Evolutionary conservation across 2,113 vertebrate genomes (phyloP).

Genomic region (Athene noctua): DNA sequence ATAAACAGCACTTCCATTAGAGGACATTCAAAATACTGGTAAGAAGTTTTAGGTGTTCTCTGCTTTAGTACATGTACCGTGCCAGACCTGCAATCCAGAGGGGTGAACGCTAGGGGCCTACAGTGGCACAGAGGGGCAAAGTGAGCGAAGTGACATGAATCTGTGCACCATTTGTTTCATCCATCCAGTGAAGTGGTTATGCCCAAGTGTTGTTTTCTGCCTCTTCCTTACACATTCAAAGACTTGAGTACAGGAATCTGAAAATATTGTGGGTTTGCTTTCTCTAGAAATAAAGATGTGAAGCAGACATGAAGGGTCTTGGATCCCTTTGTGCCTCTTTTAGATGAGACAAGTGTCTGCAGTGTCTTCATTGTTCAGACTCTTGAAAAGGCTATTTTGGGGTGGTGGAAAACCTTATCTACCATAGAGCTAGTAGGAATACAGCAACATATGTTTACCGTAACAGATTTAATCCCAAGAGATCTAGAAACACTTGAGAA

Average conservation of each 20-base stretch:
- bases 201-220: neutral
- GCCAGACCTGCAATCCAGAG: neutral
- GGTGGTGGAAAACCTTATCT: neutral
- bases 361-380: neutral
- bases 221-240: neutral
- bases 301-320: neutral
- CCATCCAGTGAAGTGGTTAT: neutral
- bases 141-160: neutral
- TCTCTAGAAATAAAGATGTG: neutral
- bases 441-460: neutral
- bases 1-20: neutral
- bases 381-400: neutral
- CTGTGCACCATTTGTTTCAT: neutral
- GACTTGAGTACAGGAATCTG: neutral
- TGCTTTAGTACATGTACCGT: rapidly evolving
- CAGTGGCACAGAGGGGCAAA: neutral
- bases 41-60: neutral
- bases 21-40: neutral
- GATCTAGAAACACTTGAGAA: neutral
- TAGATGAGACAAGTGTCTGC: neutral
- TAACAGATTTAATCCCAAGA: neutral
- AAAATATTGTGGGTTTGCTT: neutral
- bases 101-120: neutral
- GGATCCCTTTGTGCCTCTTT: neutral
- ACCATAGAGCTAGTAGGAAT: neutral